These are phyloP conservation scores for Watsonalla binaria DNA, from an alignment of 2,888 invertebrate genomes.

Conservation along the genomic window DNA sequence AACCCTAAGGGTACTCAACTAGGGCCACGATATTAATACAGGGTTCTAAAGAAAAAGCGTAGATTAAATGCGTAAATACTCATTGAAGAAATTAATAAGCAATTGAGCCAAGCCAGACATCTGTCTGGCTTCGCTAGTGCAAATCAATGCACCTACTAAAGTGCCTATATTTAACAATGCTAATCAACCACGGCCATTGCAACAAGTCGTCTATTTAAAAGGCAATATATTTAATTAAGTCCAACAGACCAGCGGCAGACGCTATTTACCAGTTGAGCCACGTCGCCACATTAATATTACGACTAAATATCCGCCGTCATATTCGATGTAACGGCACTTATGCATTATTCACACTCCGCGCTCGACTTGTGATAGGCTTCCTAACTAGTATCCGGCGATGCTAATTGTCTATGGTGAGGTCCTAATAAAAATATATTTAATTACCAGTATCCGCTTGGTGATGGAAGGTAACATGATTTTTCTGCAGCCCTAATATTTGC, in stretches of 20 bases:
- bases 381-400: conserved; percentile 40
- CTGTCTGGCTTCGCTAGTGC: no score
- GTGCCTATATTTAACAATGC: neutral
- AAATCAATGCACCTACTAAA: neutral
- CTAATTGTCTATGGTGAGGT: conserved; percentile 27
- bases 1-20: no score
- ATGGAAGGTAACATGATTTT: no score
- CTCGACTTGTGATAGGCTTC: conserved; percentile 36
- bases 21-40: no score
- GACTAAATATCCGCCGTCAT: conserved; percentile 48
- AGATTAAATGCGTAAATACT: no score
- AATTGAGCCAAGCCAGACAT: no score
- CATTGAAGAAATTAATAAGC: no score
- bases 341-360: conserved; percentile 52
- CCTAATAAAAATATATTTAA: neutral
- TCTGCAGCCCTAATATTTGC: no score
- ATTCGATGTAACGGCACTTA: conserved; percentile 72
- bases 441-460: no score
- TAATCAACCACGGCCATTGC: neutral
- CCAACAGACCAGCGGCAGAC: neutral
- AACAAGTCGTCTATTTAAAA: neutral
- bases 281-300: conserved; percentile 18
- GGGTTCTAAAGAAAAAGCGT: no score
- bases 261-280: neutral
- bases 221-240: neutral